Percentiles rank a stretch among this genome's conserved stretches.
Evolutionary conservation across 2,113 vertebrate genomes (phyloP).

Genomic region (Sterna hirundo): DNA sequence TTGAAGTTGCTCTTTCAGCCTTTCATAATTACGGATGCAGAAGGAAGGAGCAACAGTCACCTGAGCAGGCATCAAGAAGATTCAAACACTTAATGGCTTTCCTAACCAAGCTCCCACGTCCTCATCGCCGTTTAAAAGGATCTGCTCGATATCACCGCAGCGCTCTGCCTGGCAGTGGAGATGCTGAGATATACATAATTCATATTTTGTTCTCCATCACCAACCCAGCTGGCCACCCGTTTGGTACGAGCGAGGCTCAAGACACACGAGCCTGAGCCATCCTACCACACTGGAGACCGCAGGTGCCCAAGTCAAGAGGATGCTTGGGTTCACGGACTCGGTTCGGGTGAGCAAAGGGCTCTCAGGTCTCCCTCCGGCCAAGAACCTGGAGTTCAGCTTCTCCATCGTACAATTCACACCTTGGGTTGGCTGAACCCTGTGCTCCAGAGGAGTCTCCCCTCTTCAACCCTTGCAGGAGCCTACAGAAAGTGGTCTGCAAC

Average conservation of each 20-base stretch:
- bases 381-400: not conserved
- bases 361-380: not conserved
- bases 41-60: conserved; percentile 25
- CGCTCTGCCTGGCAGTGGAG: not conserved
- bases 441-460: not conserved
- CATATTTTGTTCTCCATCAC: not conserved
- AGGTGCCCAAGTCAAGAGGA: not conserved
- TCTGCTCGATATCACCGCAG: conserved; percentile 13
- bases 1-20: conserved; percentile 50
- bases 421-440: not conserved
- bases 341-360: not conserved
- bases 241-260: not conserved
- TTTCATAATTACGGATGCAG: conserved; percentile 21
- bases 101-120: not conserved
- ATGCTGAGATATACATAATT: conserved; percentile 17
- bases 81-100: conserved; percentile 57
- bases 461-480: not conserved
- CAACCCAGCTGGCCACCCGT: not conserved
- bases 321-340: accelerated
- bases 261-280: not conserved
- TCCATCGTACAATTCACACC: not conserved
- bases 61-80: conserved; percentile 40
- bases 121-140: conserved; percentile 21
- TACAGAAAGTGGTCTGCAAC: not conserved
- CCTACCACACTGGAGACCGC: not conserved